Evolutionary conservation across 2,113 vertebrate genomes (phyloP), one percentile per base, ranked within the genome.

Genomic region (Leptocoma aspasia): DNA sequence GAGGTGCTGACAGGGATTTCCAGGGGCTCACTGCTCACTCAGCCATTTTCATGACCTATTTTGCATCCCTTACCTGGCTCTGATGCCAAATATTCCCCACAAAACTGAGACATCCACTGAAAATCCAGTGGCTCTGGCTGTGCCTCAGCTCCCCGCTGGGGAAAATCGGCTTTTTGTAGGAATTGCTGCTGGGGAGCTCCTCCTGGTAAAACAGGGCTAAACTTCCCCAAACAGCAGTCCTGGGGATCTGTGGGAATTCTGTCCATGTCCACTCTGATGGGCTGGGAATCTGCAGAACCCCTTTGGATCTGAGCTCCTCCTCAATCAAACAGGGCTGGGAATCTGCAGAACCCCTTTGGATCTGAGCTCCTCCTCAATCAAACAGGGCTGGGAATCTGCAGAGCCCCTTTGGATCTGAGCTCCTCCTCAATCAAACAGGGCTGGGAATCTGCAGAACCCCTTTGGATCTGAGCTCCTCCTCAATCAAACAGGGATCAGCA

Each of bases 171-270:
- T 78, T 42, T 41, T 42, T 24, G 49, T 33, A 23, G 64, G 60
- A 93, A 72, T 13, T 8, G 0, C 56, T 30, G 6, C 42, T 28
- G 27, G 49, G 45, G 11, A n/a, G 42, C 7, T 80, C 26, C 63
- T 83, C 12, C 31, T 11, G 37, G 26, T 10, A 39, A 71, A 76
- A n/a, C 16, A 9, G 39, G 53, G 71, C 42, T 12, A 18, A 54
- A 9, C 20, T 42, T 20, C 28, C 20, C 3, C 3, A n/a, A n/a
- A 22, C 1, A 4, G 15, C 0, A 0, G 4, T 10, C 6, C 54
- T 52, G 30, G 54, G 37, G 19, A 24, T 17, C 44, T 37, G 35
- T 5, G 37, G 61, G 63, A 64, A 28, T 59, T 18, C 12, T 15
- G 14, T 26, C 42, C 2, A 0, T 11, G 17, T 44, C 35, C 11